These are phyloP conservation scores for Gadopsis marmoratus DNA, from an alignment of 2,797 vertebrate genomes.

Conservation along the genomic window DNA sequence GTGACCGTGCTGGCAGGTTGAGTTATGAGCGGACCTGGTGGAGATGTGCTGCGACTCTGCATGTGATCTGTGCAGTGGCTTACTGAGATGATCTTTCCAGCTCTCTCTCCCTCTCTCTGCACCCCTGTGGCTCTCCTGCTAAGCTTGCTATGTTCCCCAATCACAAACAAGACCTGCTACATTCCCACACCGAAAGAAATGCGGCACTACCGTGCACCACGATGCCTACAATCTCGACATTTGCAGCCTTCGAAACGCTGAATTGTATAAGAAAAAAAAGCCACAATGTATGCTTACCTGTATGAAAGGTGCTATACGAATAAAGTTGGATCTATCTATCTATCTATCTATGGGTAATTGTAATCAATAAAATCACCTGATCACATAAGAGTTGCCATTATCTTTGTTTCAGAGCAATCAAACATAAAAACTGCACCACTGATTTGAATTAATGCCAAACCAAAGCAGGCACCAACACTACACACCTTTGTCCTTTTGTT, in stretches of 20 bases:
- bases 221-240: not conserved
- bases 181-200: not conserved
- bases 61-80: no score
- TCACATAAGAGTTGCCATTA: not conserved
- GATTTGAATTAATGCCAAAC: slow-evolving; percentile 7
- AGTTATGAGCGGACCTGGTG: no score
- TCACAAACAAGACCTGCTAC: not conserved
- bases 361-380: not conserved
- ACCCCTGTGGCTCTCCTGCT: not conserved
- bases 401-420: not conserved
- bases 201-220: not conserved
- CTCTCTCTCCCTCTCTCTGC: not conserved
- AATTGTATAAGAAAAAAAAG: no score
- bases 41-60: no score
- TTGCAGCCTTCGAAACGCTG: not conserved
- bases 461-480: not conserved
- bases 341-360: no score
- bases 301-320: no score
- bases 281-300: no score
- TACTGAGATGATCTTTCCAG: no score
- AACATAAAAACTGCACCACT: not conserved
- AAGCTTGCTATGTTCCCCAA: not conserved
- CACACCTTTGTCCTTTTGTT: not conserved
- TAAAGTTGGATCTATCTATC: no score
- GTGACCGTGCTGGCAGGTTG: not conserved